These are phyloP conservation scores for Malacosoma neustria DNA, from an alignment of 2,888 invertebrate species.

Conservation along the genomic window DNA sequence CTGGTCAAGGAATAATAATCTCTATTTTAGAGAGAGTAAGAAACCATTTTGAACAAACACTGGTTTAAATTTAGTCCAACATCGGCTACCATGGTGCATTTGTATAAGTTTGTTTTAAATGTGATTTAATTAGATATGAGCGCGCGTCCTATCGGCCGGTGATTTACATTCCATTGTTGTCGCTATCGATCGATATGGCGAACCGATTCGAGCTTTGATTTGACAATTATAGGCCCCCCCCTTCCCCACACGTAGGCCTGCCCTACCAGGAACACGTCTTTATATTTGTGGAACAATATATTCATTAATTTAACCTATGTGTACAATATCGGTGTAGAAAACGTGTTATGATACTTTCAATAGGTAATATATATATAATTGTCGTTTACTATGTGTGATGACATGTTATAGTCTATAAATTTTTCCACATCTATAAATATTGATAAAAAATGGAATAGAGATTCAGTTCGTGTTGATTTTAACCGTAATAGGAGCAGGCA, in stretches of 20 bases:
- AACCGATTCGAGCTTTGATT: not conserved
- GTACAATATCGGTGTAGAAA: not conserved
- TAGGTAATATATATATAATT: too few species aligned
- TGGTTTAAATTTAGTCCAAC: too few species aligned
- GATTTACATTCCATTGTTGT: not conserved
- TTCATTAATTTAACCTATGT: not conserved
- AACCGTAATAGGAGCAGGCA: not conserved
- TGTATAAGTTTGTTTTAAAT: too few species aligned
- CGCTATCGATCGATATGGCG: not conserved
- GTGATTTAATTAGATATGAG: too few species aligned
- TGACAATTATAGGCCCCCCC: not conserved
- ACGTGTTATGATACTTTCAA: too few species aligned
- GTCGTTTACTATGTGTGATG: not conserved
- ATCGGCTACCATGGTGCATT: too few species aligned
- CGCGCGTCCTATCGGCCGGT: too few species aligned
- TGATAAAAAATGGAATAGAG: not conserved
- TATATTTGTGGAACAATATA: not conserved
- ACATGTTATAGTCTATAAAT: not conserved
- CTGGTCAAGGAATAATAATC: too few species aligned
- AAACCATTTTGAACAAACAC: too few species aligned
- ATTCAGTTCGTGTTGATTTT: not conserved
- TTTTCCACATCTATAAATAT: not conserved
- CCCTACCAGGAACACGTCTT: not conserved
- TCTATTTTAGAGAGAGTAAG: too few species aligned
- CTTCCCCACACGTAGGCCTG: not conserved